phyloP scores from a whole-genome alignment of 2,113 vertebrate genomes.

The Ceuthmochares aereus region DNA sequence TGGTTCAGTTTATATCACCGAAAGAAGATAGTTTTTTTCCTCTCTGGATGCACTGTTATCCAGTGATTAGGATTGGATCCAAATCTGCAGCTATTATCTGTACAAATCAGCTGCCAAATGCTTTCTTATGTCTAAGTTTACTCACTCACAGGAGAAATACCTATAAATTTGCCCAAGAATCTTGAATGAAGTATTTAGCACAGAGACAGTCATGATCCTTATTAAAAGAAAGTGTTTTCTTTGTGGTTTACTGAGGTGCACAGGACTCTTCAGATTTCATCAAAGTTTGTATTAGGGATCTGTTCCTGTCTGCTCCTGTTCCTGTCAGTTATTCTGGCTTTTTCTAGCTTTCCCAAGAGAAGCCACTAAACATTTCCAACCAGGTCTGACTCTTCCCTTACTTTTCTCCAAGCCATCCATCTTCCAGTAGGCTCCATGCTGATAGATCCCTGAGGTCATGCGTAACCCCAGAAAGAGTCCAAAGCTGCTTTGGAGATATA shows the following conservation, averaged over 20 bases:
- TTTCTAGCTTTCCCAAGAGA: slow-evolving; percentile 19
- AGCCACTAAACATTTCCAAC: background rate
- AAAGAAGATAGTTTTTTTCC: background rate
- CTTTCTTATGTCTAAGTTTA: background rate
- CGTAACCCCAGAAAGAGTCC: background rate
- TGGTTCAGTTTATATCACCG: background rate
- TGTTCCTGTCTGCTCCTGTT: background rate
- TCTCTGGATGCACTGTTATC: background rate
- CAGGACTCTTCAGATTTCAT: background rate
- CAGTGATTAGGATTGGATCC: background rate
- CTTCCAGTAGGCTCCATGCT: slow-evolving; percentile 12
- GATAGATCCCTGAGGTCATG: background rate
- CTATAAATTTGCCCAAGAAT: background rate
- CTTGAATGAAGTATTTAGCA: background rate
- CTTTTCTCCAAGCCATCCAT: slow-evolving; percentile 2
- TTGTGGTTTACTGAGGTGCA: background rate
- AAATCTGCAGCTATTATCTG: background rate
- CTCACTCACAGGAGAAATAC: background rate
- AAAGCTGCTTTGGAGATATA: background rate
- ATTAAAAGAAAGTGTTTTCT: background rate
- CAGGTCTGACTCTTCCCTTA: slow-evolving; percentile 12
- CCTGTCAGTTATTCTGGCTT: background rate
- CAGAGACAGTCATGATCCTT: background rate
- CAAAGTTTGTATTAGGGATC: background rate
- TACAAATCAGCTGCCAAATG: background rate